A percentile compares a stretch with the other conserved stretches of the same genome.
Evolutionary conservation across 2,113 vertebrate genomes (phyloP).

Genomic region (Phycodurus eques): DNA sequence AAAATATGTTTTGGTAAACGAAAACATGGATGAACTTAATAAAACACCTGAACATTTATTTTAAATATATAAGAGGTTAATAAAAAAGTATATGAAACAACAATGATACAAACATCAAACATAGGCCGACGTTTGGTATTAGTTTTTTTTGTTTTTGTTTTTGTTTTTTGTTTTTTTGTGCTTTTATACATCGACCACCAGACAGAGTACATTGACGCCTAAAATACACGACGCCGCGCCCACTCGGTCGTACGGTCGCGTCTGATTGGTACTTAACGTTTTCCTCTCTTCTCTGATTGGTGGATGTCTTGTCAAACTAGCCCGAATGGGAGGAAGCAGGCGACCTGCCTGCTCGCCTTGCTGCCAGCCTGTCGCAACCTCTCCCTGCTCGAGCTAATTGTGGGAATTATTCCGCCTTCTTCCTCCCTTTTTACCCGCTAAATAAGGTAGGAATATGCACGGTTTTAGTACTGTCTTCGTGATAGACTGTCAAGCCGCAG

Average conservation of each 20-base stretch:
- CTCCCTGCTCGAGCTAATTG: neutral
- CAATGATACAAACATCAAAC: neutral
- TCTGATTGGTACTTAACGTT: conserved; percentile 25
- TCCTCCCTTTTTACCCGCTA: neutral
- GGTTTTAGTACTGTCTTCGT: neutral
- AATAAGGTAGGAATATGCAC: neutral
- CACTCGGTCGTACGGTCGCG: conserved; percentile 9
- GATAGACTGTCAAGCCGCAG: neutral
- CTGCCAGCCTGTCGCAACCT: neutral
- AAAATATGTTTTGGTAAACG: neutral
- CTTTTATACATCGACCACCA: no score
- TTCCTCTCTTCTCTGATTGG: conserved; percentile 41
- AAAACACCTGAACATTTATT: neutral
- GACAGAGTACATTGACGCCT: no score
- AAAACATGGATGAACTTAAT: neutral
- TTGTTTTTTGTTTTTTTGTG: no score
- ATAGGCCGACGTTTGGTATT: neutral
- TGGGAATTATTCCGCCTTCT: neutral
- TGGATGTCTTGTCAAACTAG: neutral
- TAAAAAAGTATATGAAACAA: neutral
- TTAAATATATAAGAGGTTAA: neutral
- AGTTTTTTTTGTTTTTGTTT: neutral
- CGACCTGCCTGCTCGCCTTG: neutral
- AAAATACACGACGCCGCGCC: neutral
- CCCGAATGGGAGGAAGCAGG: neutral